These are phyloP conservation scores for Agonum fuliginosum DNA, from an alignment of 2,888 invertebrate species.

Conservation along the genomic window DNA sequence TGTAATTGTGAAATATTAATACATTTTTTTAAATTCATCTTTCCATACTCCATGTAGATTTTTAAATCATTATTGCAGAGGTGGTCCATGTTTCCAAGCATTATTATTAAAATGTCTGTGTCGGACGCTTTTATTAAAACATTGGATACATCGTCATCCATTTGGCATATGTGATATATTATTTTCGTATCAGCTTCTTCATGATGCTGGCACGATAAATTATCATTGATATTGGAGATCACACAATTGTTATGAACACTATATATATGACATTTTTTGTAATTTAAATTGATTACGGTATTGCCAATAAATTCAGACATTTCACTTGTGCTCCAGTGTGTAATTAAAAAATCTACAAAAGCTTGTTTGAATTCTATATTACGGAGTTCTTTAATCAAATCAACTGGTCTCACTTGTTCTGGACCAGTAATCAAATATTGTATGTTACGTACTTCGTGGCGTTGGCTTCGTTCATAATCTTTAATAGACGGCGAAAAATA, in stretches of 20 bases:
- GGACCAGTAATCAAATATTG: constrained; percentile 60
- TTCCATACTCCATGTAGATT: constrained; percentile 59
- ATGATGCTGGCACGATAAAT: constrained; percentile 60
- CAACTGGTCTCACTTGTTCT: constrained; percentile 58
- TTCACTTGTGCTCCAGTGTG: constrained; percentile 61
- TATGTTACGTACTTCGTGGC: constrained; percentile 54
- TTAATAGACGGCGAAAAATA: constrained; percentile 65
- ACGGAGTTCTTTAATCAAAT: constrained; percentile 62
- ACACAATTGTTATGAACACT: constrained; percentile 56
- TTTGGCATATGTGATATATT: constrained; percentile 55
- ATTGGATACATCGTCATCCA: constrained; percentile 20
- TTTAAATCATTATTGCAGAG: constrained; percentile 23
- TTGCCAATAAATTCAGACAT: constrained; percentile 61
- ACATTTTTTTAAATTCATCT: constrained; percentile 55
- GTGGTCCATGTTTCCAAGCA: constrained; percentile 62
- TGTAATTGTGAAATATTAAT: constrained; percentile 50
- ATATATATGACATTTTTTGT: constrained; percentile 61
- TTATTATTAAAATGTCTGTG: constrained; percentile 64
- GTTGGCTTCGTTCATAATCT: constrained; percentile 63
- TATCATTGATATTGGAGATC: constrained; percentile 37
- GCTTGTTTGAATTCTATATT: constrained; percentile 61
- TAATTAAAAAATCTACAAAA: constrained; percentile 61
- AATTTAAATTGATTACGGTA: constrained; percentile 60
- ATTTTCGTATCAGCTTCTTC: constrained; percentile 64
- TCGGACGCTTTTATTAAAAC: constrained; percentile 58